Conservation (phyloP, 2,888 invertebrate genomes). For the Eupithecia insigniata region DNA sequence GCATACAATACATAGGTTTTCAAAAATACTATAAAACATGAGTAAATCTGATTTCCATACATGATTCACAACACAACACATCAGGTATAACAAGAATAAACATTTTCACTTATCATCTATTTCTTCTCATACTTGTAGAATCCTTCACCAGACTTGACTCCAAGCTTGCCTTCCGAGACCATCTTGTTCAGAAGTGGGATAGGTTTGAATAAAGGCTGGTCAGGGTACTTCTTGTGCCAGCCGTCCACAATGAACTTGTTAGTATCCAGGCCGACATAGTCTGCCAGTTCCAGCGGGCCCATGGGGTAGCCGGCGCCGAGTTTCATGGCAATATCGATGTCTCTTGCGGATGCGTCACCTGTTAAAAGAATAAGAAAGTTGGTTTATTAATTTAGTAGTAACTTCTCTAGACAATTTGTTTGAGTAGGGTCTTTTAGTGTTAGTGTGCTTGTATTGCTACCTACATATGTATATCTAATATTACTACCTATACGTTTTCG, state of each 20-base stretch:
- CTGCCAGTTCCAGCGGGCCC: constrained; percentile 94
- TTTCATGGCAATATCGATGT: constrained; percentile 95
- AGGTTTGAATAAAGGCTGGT: constrained; percentile 55
- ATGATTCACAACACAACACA: neutral
- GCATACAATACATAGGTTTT: neutral
- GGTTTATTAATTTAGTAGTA: neutral
- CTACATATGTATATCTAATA: too few relatives aligned
- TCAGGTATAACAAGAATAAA: constrained; percentile 15
- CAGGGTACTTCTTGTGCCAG: constrained; percentile 87
- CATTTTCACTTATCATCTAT: constrained; percentile 47
- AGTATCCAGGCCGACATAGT: constrained; percentile 94
- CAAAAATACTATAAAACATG: constrained; percentile 6
- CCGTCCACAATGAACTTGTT: constrained; percentile 90
- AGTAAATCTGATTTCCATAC: neutral
- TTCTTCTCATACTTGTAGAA: constrained; percentile 88
- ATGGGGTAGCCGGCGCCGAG: constrained; percentile 94
- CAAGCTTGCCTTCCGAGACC: constrained; percentile 91
- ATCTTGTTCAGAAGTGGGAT: constrained; percentile 84
- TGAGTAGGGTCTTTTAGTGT: neutral
- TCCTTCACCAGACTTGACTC: constrained; percentile 92
- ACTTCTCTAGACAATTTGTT: neutral
- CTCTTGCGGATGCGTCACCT: constrained; percentile 88
- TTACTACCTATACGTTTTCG: too few relatives aligned
- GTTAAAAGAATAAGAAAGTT: constrained; percentile 25
- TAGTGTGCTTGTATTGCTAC: too few relatives aligned